A percentile compares a stretch with the other conserved stretches of the same genome.
Conservation (phyloP, 2,888 invertebrate genomes). For the Limnephilus rhombicus region DNA sequence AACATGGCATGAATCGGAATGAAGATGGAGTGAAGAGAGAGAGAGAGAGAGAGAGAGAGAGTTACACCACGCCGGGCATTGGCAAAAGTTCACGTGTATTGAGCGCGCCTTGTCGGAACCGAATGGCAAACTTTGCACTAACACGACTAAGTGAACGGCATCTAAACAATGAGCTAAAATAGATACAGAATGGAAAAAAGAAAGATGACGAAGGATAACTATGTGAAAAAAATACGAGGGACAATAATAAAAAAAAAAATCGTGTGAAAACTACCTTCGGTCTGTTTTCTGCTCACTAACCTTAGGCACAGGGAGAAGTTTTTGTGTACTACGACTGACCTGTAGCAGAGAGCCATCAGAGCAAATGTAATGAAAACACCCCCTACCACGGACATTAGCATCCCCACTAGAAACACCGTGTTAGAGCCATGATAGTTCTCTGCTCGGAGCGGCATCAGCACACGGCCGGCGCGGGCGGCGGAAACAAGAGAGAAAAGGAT, state of each 20-base stretch:
- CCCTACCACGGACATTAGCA: conserved; percentile 99
- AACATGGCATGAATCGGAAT: conserved; percentile 48
- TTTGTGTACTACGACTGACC: conserved; percentile 99
- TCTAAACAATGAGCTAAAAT: conserved; percentile 63
- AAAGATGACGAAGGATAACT: conserved; percentile 69
- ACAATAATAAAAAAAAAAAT: conserved; percentile 67
- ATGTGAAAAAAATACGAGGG: conserved; percentile 77
- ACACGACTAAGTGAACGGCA: conserved; percentile 63
- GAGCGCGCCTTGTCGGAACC: conserved; percentile 62
- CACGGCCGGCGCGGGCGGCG: conserved; percentile 51
- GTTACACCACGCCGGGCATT: conserved; percentile 50
- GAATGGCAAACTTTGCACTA: conserved; percentile 58
- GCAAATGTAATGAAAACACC: conserved; percentile 99
- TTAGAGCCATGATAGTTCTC: conserved; percentile 98
- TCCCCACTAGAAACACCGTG: conserved; percentile 98
- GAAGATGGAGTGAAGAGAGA: conserved; percentile 63
- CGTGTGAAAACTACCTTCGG: conserved; percentile 82
- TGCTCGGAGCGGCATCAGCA: conserved; percentile 77
- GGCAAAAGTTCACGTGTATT: conserved; percentile 45
- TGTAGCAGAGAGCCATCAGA: conserved; percentile 99
- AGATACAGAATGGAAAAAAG: conserved; percentile 75
- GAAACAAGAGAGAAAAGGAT: conserved; percentile 58
- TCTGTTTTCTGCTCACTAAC: conserved; percentile 95
- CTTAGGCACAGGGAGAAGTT: conserved; percentile 99
- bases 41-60: conserved; percentile 46